Base-by-base conservation (phyloP, 2,888 invertebrate species). In the Amaurobius ferox region DNA sequence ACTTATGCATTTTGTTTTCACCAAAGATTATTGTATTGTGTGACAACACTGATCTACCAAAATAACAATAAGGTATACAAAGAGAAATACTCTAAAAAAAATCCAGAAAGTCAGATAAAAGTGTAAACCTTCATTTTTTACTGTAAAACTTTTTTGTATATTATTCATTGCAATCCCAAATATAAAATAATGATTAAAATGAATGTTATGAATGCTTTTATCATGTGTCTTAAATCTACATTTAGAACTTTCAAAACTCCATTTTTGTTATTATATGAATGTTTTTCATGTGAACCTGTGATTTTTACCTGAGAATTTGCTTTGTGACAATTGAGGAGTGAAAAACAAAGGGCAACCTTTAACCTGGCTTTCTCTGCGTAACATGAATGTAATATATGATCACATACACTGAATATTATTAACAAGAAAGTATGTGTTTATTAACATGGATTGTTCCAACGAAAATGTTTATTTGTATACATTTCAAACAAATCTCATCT, bases 401-500 rank as follows among this genome's bases (percentile, higher is more conserved):
- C 11, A 64, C 23, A 40, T 39, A 64, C 28, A 39, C 26, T 61
- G 35, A 64, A 74, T 29, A 64, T 66, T n/a, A 72, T 40, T 72
- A 80, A 61, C 30, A 19, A 40, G 61, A 68, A 29, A 44, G 26
- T 32, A 55, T 80, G 72, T 80, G 73, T 73, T 62, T 73, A 19
- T 55, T 55, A 55, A 5, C 44, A 55, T 23, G 55, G n/a, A 70
- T 73, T 81, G 74, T 81, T 68, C 62, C 28, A 68, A 64, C 26
- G 40, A 72, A 77, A 48, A 67, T 67, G 62, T 85, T 85, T 77
- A 77, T 85, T 85, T 85, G 71, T 77, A 85, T 85, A 85, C 71
- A 85, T 77, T 85, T 72, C 71, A 77, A 77, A 81, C 74, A 74
- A 81, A 77, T 72, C 66, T 77, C 76, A 74, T 85, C 83, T 85